phyloP scores from a whole-genome alignment of 1,140 invertebrate genomes.

The Dufourea novaeangliae region DNA sequence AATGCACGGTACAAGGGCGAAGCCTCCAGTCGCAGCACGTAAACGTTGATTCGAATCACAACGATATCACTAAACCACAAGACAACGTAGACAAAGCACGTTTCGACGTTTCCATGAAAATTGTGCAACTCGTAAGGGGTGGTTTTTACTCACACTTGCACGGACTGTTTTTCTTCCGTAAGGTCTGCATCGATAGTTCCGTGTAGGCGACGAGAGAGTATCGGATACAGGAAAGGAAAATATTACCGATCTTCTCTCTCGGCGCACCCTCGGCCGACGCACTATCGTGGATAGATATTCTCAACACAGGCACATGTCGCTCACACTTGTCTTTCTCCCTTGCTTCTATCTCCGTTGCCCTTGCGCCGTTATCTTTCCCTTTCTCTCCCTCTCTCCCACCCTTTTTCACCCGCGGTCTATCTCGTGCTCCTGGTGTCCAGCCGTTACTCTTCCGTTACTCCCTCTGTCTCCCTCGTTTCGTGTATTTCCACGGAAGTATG shows the following conservation, averaged over 20 bases:
- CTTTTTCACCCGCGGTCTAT: conserved; percentile 16
- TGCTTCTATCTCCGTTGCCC: conserved; percentile 28
- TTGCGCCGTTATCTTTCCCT: conserved; percentile 2
- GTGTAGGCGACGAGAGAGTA: conserved; percentile 57
- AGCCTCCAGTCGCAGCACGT: not conserved
- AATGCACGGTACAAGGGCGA: not conserved
- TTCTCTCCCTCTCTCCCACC: conserved; percentile 12
- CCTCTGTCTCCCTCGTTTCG: conserved; percentile 28
- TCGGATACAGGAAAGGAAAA: conserved; percentile 36
- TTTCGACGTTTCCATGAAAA: conserved; percentile 9
- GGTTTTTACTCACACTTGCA: conserved; percentile 90
- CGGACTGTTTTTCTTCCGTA: conserved; percentile 93
- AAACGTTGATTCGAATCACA: conserved; percentile 23
- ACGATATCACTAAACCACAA: conserved; percentile 17
- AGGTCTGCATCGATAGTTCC: conserved; percentile 88
- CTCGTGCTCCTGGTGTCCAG: conserved; percentile 25
- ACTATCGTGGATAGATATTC: conserved; percentile 55
- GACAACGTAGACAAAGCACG: conserved; percentile 15
- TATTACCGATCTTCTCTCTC: conserved; percentile 51
- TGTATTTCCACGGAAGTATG: conserved; percentile 27
- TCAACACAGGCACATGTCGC: conserved; percentile 67
- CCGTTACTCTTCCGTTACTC: conserved; percentile 39
- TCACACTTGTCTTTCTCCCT: conserved; percentile 44
- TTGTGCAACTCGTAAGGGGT: conserved; percentile 8
- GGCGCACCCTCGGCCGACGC: conserved; percentile 50